Base-by-base conservation (phyloP, 2,797 vertebrate genomes). In the Rhodeus uyekii region DNA sequence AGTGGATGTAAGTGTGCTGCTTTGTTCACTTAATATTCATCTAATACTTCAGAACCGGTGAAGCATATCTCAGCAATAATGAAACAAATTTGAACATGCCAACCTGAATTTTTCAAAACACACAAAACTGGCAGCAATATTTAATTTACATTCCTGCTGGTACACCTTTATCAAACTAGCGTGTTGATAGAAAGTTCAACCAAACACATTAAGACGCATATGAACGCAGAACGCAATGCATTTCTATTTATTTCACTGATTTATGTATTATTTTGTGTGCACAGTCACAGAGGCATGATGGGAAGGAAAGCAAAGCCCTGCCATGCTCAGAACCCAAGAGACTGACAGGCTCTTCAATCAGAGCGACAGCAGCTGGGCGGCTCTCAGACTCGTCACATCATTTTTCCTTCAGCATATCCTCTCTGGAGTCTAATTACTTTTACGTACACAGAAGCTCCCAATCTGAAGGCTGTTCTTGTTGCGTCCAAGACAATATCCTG, bases 381-480 rank as follows among this genome's bases (percentile, higher is more conserved):
- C 60, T 38, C 61, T 65, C 50, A 24, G 29, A 72, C 38, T 38
- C 16, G 8, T 48, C 68, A 73, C 65, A 60, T 71, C 38, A 63
- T 73, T 81, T 81, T 74, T 64, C 61, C 12, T 46, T 71, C 38
- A 38, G 46, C 32, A 55, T 24, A 32, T 67, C 73, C 50, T 82
- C 80, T 76, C 81, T 82, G 64, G 81, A 82, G 81, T 76, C 81
- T 76, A 76, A 82, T 82, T 82, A 82, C 72, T 76, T 82, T 53
- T 68, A 48, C 58, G 48, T 68, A 36, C 50, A 36, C 73, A 34
- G 50, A 69, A 68, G 38, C 7, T 68, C 29, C 27, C 36, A 58
- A 76, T 82, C 18, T n/a, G 24, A 68, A 36, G 7, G 53, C n/a
- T 38, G n/a, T 78, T 65, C 44, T 53, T 64, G 12, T 65, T 58